Conservation (phyloP, 2,113 vertebrate genomes). For the Hemicordylus capensis region DNA sequence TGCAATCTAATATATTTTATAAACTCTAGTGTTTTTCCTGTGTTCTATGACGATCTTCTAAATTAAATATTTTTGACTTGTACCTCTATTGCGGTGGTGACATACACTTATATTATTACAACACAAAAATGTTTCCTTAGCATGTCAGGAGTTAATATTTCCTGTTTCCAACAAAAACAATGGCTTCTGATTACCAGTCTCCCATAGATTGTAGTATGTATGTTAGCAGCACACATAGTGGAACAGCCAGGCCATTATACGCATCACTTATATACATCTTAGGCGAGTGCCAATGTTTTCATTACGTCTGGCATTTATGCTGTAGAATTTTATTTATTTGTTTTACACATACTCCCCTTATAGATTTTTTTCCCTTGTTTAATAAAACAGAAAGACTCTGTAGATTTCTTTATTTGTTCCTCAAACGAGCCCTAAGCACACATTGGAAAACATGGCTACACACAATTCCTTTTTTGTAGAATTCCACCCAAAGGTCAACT, state of each 20-base stretch:
- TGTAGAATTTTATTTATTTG: constrained; percentile 32
- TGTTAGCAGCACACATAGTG: constrained; percentile 13
- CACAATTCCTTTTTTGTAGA: constrained; percentile 40
- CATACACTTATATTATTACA: constrained; percentile 47
- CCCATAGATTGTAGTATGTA: constrained; percentile 3
- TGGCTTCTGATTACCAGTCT: constrained; percentile 45
- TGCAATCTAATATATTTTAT: too few species aligned
- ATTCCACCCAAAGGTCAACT: constrained; percentile 64
- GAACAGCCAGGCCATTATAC: constrained; percentile 40
- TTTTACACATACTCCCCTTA: constrained; percentile 31
- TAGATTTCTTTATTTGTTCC: constrained; percentile 26
- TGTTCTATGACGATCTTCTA: constrained; percentile 14
- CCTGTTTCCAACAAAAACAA: constrained; percentile 55
- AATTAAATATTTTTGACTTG: neutral
- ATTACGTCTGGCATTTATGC: constrained; percentile 32
- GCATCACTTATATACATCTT: constrained; percentile 28
- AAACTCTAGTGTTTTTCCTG: neutral
- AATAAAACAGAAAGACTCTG: constrained; percentile 20
- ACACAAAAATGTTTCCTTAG: neutral
- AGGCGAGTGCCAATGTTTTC: constrained; percentile 29
- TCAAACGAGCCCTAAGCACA: constrained; percentile 31
- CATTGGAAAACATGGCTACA: constrained; percentile 48
- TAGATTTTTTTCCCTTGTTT: constrained; percentile 18
- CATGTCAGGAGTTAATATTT: constrained; percentile 42
- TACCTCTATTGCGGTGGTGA: neutral